Evolutionary conservation across 92 coral and sea anemone species (phyloP), one percentile per base, ranked within the genome.

Genomic region (Blastomussa wellsi): DNA sequence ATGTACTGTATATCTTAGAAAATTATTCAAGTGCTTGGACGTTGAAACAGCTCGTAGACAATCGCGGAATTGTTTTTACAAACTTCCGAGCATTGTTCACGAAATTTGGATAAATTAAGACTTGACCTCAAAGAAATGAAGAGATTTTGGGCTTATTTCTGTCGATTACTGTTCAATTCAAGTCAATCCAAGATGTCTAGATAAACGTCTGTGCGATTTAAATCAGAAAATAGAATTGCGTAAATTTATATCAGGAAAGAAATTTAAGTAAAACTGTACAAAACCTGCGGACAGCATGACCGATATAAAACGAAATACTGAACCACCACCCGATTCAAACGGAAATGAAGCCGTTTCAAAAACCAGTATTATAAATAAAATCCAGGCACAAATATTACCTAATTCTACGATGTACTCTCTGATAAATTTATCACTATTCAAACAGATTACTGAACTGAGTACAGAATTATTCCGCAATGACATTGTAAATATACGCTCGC

Each of bases 261-360:
- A 82, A 35, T 38, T 33, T 16, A 29, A 69, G 85, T 65, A 80
- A 7, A 65, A 41, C 53, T 28, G 42, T 32, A 41, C 65, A 44
- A 35, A 11, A 55, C 22, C 49, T 13, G 65, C 11, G 60, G 68
- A 82, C 78, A 67, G 31, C 22, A 36, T 49, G 76, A 64, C 78
- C 72, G 86, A 70, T 82, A 82, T 41, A 66, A 41, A 31, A 68
- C 42, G 36, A 35, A 36, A 35, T 22, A 29, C 57, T 51, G 74
- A 81, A 71, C 77, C 86, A 80, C 55, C 48, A 78, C 82, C 74
- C 47, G 33, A n/a, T 28, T 80, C 38, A 67, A 19, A 48, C 60
- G 49, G 38, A 79, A 79, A 38, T 39, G 20, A 79, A 62, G 72
- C 20, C 83, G 24, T 60, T 79, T 62, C 12, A 41, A 39, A 37